Evolutionary conservation across 2,113 vertebrate genomes (phyloP), one percentile per base, ranked within the genome.

Genomic region (cat (Felis catus)): DNA sequence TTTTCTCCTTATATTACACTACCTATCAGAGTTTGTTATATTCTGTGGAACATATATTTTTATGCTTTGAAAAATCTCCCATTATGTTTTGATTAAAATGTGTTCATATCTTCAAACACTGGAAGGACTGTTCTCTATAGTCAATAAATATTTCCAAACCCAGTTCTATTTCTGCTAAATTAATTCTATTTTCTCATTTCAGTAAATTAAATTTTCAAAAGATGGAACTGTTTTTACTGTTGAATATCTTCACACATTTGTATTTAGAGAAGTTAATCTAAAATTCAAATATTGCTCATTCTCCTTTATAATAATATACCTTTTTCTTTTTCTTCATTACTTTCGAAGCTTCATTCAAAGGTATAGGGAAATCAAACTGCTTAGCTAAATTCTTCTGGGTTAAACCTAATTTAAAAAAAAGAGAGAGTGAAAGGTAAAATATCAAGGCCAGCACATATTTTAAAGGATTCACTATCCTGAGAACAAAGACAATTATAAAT

Each of bases 321-420:
- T 99, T 98, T 98, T 98, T 95, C 83, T 97, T 98, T 96, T 98
- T 98, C 87, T 95, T 96, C 93, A 88, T 97, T 97, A 85, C 94
- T 98, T 98, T 98, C 87, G 96, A 97, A 95, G 58, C 14, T 11
- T 90, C 95, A 92, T 96, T 97, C 82, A 97, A 95, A 95, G 97
- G 95, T 88, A 98, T 68, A 31, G 98, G 98, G 86, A 99, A 98
- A 96, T 98, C 98, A 97, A 98, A 99, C 58, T 1, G 19, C 92
- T 97, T 95, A 94, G 71, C 8, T 96, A 88, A 95, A 84, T 92
- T 91, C 33, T 98, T 95, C 79, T 1, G 95, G 33, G 74, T 98
- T 98, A 94, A 68, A 88, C 96, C 97, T 94, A 98, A 84, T 97
- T 81, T 96, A 95, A 85, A 82, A 98, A 96, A 97, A 1, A 68